These are phyloP conservation scores for Acanthosoma haemorrhoidale DNA, from an alignment of 2,888 invertebrate genomes.

Conservation along the genomic window DNA sequence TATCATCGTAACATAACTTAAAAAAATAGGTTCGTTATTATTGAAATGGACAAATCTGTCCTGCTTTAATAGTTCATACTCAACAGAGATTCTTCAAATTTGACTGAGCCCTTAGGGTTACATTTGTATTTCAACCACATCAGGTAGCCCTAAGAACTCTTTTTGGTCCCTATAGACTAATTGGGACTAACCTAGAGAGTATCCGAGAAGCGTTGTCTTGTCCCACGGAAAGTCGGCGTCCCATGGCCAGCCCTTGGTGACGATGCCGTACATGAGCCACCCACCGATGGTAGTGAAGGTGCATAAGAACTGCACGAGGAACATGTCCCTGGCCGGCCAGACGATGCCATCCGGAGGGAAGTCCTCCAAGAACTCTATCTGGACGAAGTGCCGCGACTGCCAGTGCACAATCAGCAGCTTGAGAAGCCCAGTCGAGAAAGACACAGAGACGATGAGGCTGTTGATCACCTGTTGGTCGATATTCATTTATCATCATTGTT, in stretches of 20 bases:
- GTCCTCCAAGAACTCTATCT: neutral
- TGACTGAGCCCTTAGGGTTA: no score
- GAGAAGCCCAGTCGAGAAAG: neutral
- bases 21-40: no score
- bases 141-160: no score
- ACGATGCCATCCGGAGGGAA: neutral
- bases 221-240: neutral
- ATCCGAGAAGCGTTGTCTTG: neutral
- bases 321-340: neutral
- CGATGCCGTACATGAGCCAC: neutral
- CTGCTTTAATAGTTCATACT: no score
- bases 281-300: neutral
- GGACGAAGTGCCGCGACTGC: neutral
- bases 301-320: neutral
- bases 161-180: no score
- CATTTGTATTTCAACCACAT: no score
- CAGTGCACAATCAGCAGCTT: neutral
- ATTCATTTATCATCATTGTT: no score
- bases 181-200: neutral
- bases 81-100: no score
- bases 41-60: no score
- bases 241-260: neutral
- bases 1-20: no score
- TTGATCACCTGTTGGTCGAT: neutral
- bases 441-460: neutral